These are phyloP conservation scores for Zygothrica quintamaculata DNA, from an alignment of 2,888 invertebrate species.

Conservation along the genomic window DNA sequence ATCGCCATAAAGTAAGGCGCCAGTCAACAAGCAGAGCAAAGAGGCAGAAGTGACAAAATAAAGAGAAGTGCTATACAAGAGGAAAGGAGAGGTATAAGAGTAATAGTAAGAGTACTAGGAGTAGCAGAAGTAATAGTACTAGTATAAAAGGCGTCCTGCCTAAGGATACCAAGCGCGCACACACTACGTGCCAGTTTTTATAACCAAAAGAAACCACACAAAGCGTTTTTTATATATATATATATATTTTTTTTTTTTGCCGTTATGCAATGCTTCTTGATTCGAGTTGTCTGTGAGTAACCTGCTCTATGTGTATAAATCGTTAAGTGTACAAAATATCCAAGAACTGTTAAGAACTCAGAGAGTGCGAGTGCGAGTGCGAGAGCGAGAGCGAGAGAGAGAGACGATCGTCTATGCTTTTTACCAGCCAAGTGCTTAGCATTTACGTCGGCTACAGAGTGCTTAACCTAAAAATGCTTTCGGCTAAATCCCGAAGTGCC, in stretches of 20 bases:
- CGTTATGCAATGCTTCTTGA: slow-evolving; percentile 36
- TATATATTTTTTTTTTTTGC: slow-evolving; percentile 5
- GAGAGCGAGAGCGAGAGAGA: not conserved
- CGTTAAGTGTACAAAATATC: slow-evolving; percentile 15
- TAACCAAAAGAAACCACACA: slow-evolving; percentile 11
- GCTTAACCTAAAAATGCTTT: slow-evolving; percentile 1
- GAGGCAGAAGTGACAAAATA: not conserved
- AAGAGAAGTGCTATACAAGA: slow-evolving; percentile 16
- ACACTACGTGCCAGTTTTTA: slow-evolving; percentile 40
- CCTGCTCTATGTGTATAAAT: slow-evolving; percentile 9
- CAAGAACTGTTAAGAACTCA: not conserved
- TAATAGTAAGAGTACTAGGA: slow-evolving; percentile 19
- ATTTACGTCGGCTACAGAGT: slow-evolving; percentile 31
- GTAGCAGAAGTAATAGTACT: too few relatives aligned
- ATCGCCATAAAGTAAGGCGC: slow-evolving; percentile 54
- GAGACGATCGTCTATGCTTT: slow-evolving; percentile 48
- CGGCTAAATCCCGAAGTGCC: too few relatives aligned
- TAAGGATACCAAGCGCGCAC: slow-evolving; percentile 30
- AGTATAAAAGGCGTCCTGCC: too few relatives aligned
- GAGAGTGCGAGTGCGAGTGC: not conserved
- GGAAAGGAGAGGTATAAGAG: slow-evolving; percentile 24
- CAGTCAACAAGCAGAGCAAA: not conserved
- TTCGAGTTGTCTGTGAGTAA: slow-evolving; percentile 12
- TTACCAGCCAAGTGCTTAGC: slow-evolving; percentile 38
- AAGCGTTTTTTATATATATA: not conserved